A percentile compares a stretch with the other conserved stretches of the same genome.
These are phyloP conservation scores for Columba livia DNA, from an alignment of 2,113 vertebrate genomes.

Conservation along the genomic window DNA sequence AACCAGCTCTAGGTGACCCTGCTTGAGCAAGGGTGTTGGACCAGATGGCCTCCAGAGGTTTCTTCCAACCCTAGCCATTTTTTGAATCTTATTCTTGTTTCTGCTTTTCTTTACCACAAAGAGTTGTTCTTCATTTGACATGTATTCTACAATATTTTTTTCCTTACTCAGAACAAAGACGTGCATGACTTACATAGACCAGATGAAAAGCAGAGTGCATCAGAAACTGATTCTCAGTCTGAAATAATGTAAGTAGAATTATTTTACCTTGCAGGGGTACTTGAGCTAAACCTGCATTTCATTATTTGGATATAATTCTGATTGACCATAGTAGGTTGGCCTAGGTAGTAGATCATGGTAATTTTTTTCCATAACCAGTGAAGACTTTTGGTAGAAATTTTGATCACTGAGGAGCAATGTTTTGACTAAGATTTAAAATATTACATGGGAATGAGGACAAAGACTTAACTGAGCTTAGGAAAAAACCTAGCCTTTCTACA, in stretches of 20 bases:
- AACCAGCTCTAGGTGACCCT: too few relatives aligned
- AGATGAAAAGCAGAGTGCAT: background rate
- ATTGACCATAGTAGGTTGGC: background rate
- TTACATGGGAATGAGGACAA: background rate
- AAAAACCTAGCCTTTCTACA: background rate
- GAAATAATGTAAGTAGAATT: slow-evolving; percentile 66
- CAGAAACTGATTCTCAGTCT: slow-evolving; percentile 15
- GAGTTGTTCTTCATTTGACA: background rate
- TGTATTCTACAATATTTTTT: background rate
- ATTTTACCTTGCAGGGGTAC: background rate
- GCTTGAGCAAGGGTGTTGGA: too few relatives aligned
- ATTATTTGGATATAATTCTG: background rate
- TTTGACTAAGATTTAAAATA: background rate
- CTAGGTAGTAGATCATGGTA: background rate
- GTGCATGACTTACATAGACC: background rate
- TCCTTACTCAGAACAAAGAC: background rate
- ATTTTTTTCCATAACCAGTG: background rate
- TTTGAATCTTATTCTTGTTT: background rate
- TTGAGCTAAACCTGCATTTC: background rate
- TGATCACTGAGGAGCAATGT: background rate
- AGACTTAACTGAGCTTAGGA: background rate
- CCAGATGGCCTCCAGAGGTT: too few relatives aligned
- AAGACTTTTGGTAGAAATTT: background rate
- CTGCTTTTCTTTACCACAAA: background rate
- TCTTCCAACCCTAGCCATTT: background rate